Base-by-base conservation (phyloP, 2,888 invertebrate species). In the Glaucopsyche alexis region DNA sequence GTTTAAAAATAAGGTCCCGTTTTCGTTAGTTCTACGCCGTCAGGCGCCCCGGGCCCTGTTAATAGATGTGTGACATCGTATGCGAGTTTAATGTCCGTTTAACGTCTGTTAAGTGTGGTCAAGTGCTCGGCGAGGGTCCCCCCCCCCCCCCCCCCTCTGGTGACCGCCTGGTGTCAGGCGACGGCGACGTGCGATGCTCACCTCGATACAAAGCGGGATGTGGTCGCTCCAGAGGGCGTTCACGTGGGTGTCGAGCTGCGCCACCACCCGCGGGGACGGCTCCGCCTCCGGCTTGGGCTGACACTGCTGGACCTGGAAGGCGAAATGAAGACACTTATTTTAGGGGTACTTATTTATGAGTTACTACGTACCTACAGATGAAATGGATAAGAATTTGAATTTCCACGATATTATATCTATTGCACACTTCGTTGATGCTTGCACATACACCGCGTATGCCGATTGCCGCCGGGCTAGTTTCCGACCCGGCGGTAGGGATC, bases 151-250 rank as follows among this genome's bases (percentile, higher is more conserved):
- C 29, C 29, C 38, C 13, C 47, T 9, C 47, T 11, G 47, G 47
- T 11, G 8, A 4, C 13, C 11, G 42, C 47, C 47, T 13, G 1
- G 13, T 13, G 13, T 11, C 9, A 13, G 47, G 11, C 47, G 29
- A 29, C 4, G 47, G 11, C 47, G 29, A 29, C 4, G 29, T 50
- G 49, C n/a, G 16, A 52, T n/a, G 16, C 29, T 60, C 47, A 97
- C 97, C 88, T 97, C 97, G 76, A 98, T 95, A 85, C 96, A 96
- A 81, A 97, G 91, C 1, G 96, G 96, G 75, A 96, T 94, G 78
- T 94, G 94, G 81, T 96, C 96, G 75, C 94, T 93, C 95, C 96
- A 96, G 79, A 96, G 87, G 74, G 95, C 93, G 78, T 94, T 89
- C 82, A 93, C 88, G 78, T 88, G 90, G 76, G 81, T 83, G 80